Conservation (phyloP, 2,888 invertebrate species). For the Malthinus flaveolus region DNA sequence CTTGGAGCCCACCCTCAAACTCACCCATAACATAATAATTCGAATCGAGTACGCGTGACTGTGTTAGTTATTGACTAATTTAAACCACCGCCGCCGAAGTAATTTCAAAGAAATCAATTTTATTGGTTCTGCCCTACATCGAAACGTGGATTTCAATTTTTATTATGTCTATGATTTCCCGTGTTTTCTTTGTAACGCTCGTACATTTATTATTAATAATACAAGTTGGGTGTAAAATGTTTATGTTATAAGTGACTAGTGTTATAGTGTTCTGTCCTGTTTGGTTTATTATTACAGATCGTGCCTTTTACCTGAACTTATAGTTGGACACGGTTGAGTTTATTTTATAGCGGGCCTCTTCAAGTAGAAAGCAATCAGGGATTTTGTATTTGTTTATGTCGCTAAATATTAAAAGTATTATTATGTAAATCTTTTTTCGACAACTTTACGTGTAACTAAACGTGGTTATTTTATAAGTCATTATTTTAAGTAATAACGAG, state of each 20-base stretch:
- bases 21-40: too few species aligned
- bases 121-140: too few species aligned
- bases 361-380: slow-evolving; percentile 10
- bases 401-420: slow-evolving; percentile 10
- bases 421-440: background rate
- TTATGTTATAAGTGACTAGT: slow-evolving; percentile 7
- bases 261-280: slow-evolving; percentile 13
- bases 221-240: slow-evolving; percentile 8
- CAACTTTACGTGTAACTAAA: background rate
- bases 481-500: background rate
- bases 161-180: too few species aligned
- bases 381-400: slow-evolving; percentile 15
- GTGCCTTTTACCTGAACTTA: slow-evolving; percentile 18
- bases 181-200: too few species aligned
- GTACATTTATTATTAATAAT: background rate
- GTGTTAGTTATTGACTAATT: too few species aligned
- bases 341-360: slow-evolving; percentile 16
- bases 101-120: too few species aligned
- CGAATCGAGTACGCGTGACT: too few species aligned
- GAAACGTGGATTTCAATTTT: too few species aligned
- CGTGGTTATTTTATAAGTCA: background rate
- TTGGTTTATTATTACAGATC: slow-evolving; percentile 22
- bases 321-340: slow-evolving; percentile 16
- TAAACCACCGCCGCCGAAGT: too few species aligned
- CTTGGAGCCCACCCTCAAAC: too few species aligned